Evolutionary conservation across 2,797 vertebrate species (phyloP).

Genomic region (Cichlasoma orientale): DNA sequence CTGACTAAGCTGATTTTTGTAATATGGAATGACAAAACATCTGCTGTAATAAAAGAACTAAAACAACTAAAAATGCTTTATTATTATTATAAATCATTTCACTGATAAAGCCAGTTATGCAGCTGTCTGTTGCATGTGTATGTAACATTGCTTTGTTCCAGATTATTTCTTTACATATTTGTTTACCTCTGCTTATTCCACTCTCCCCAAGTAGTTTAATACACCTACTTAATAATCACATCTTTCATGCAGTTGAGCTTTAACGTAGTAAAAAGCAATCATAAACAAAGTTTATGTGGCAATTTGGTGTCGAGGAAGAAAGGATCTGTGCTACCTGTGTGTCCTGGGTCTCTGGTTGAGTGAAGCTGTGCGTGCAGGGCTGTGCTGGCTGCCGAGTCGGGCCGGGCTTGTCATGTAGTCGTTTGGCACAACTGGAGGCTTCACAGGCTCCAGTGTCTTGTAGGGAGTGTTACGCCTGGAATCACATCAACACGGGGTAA

Average conservation of each 20-base stretch:
- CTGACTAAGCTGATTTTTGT: no score
- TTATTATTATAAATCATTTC: no score
- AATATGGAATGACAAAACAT: no score
- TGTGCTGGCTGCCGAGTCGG: slow-evolving; percentile 92
- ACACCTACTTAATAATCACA: background rate
- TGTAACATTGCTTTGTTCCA: no score
- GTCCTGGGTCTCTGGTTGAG: slow-evolving; percentile 98
- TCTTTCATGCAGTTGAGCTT: background rate
- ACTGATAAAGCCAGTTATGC: no score
- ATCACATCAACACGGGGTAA: background rate
- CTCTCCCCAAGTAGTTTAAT: background rate
- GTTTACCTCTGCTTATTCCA: background rate
- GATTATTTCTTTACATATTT: background rate
- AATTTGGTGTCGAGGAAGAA: background rate
- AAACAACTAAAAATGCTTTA: no score
- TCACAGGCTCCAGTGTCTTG: slow-evolving; percentile 97
- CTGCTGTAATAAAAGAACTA: no score
- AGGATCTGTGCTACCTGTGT: slow-evolving; percentile 86
- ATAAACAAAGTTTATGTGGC: background rate
- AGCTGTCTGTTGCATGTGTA: no score
- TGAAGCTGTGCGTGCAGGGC: slow-evolving; percentile 96
- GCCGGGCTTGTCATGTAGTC: slow-evolving; percentile 99
- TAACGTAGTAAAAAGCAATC: background rate
- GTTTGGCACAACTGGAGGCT: slow-evolving; percentile 96
- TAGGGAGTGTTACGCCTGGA: slow-evolving; percentile 95